phyloP scores from a whole-genome alignment of 2,888 invertebrate genomes.

The Galerucella nymphaeae region DNA sequence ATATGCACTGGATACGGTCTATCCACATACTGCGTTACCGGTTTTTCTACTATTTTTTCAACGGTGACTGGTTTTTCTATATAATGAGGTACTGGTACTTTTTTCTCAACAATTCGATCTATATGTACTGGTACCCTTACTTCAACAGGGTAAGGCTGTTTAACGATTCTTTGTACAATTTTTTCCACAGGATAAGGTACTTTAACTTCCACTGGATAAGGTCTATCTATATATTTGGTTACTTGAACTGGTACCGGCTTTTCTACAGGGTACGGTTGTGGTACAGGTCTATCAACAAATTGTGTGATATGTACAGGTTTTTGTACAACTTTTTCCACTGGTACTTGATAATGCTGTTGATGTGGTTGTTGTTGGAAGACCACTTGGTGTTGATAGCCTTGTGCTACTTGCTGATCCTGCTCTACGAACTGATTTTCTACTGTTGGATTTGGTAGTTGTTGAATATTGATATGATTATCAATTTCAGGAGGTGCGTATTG shows the following conservation, averaged over 20 bases:
- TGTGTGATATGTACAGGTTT: too few species aligned
- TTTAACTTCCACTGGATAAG: constrained; percentile 56
- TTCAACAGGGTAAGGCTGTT: constrained; percentile 64
- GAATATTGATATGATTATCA: constrained; percentile 38
- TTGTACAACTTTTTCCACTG: constrained; percentile 57
- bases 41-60: constrained; percentile 68
- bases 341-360: constrained; percentile 55
- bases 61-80: constrained; percentile 66
- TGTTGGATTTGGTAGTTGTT: constrained; percentile 40
- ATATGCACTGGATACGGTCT: constrained; percentile 61
- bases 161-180: constrained; percentile 61
- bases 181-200: constrained; percentile 62
- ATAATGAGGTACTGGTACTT: constrained; percentile 65
- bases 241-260: constrained; percentile 66
- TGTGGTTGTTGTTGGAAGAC: constrained; percentile 39
- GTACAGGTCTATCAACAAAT: constrained; percentile 63
- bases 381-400: constrained; percentile 49
- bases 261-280: not conserved
- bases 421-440: constrained; percentile 45
- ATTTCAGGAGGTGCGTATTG: constrained; percentile 27
- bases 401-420: constrained; percentile 50
- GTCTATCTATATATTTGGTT: constrained; percentile 68
- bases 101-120: constrained; percentile 64
- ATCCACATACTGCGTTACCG: constrained; percentile 67
- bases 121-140: constrained; percentile 64